A percentile compares a stretch with the other conserved stretches of the same genome.
phyloP scores from a whole-genome alignment of 2,888 invertebrate species.

The Stratiomys singularior region DNA sequence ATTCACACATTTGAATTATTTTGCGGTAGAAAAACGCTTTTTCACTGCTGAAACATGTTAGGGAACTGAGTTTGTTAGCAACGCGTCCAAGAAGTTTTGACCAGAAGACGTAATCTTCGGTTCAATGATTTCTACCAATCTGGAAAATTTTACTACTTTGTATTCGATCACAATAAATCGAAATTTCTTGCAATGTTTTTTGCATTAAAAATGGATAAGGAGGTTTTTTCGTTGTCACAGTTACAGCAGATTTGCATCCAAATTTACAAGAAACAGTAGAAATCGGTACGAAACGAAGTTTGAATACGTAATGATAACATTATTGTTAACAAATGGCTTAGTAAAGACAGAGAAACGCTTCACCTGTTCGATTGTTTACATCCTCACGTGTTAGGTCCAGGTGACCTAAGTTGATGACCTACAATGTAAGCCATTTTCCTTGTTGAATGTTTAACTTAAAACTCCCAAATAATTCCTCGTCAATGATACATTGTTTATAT shows the following conservation, averaged over 20 bases:
- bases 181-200: background rate
- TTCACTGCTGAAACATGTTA: background rate
- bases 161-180: slow-evolving; percentile 16
- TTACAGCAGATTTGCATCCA: background rate
- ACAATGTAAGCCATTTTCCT: no score
- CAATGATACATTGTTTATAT: no score
- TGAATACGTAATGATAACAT: background rate
- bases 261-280: background rate
- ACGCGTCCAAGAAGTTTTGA: background rate
- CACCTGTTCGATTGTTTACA: no score
- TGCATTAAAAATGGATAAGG: background rate
- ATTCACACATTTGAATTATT: background rate
- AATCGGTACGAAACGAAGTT: background rate
- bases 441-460: no score
- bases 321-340: no score
- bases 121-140: slow-evolving; percentile 13
- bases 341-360: no score
- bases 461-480: no score
- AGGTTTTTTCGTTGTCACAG: background rate
- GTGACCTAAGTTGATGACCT: no score
- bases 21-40: background rate
- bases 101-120: background rate
- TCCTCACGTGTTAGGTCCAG: no score
- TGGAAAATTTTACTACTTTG: background rate
- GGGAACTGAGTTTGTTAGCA: no score